Evolutionary conservation across 2,888 invertebrate species (phyloP).

Genomic region (Xanthorhoe spadicearia): DNA sequence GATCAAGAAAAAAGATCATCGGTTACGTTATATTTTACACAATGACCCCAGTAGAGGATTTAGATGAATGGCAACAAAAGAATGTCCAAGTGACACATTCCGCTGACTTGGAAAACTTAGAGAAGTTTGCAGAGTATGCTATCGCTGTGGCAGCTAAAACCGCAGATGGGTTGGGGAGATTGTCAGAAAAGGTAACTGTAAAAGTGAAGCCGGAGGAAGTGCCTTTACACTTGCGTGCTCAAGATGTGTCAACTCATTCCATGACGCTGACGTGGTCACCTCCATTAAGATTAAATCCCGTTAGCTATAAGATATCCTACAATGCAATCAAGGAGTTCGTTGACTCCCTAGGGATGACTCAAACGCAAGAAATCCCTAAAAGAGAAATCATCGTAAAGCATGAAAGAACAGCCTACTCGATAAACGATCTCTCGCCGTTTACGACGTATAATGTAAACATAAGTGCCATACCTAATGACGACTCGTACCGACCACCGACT

Average conservation of each 20-base stretch:
- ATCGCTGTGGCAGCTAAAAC: constrained; percentile 95
- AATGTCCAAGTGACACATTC: constrained; percentile 94
- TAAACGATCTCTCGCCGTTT: constrained; percentile 95
- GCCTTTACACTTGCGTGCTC: constrained; percentile 93
- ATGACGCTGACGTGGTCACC: constrained; percentile 97
- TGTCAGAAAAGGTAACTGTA: constrained; percentile 95
- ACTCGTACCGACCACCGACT: constrained; percentile 94
- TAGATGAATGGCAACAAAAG: constrained; percentile 96
- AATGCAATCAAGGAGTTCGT: constrained; percentile 97
- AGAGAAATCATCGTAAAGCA: constrained; percentile 90
- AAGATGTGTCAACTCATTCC: constrained; percentile 96
- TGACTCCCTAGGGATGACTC: constrained; percentile 96
- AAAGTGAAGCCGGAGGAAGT: constrained; percentile 97
- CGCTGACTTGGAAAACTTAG: constrained; percentile 94
- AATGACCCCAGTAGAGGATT: constrained; percentile 96
- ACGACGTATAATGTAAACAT: constrained; percentile 98
- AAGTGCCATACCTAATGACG: constrained; percentile 94
- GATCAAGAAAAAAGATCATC: constrained; percentile 91
- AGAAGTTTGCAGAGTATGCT: constrained; percentile 95
- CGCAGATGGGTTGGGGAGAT: constrained; percentile 91
- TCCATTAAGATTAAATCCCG: constrained; percentile 94
- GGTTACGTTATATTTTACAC: constrained; percentile 97
- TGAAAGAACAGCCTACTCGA: constrained; percentile 89
- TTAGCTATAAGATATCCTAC: constrained; percentile 95
- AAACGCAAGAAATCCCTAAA: constrained; percentile 91